Evolutionary conservation across 2,797 vertebrate species (phyloP), one percentile per base, ranked within the genome.

Genomic region (Neosilurus hyrtlii): DNA sequence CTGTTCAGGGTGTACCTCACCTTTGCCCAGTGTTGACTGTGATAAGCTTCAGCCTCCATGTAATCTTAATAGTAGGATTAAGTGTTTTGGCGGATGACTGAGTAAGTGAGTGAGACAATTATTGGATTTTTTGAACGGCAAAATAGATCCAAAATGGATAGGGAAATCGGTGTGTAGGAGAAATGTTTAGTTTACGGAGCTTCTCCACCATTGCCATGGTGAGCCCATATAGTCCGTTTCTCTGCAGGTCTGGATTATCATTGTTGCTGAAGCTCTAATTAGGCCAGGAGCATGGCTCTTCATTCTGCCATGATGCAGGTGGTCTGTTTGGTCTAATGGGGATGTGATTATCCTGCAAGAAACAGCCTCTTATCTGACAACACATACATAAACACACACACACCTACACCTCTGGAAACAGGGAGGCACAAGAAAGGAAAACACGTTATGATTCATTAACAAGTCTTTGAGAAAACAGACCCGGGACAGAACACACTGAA

Each of bases 281-380:
- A 89, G 86, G 87, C 82, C 81, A 30, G 51, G 63, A 86, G 79
- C 75, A 75, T 78, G 79, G 81, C 85, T 87, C 84, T 81, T 86
- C 79, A 88, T 88, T 80, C 83, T 67, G 79, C 65, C 30, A 24
- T 57, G 62, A 78, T 63, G 84, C 86, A 88, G 85, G 86, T 83
- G 88, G 88, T 88, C 86, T 65, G 61, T 71, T 82, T 24, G 73
- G 73, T 57, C 82, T 88, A 89, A 89, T 86, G 86, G 87, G 78
- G 68, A 84, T 67, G 79, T 75, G 76, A 85, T 71, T 16, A 71
- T 79, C 68, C 78, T 75, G 68, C 22, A 67, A 86, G 75, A 82
- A 72, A 62, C 72, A 73, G 59, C 76, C 67, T 81, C 73, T 62
- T 82, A 87, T 86, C 87, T 86, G 82, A 70, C 35, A 61, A 83